These are phyloP conservation scores for Drosophila pseudotalamancana DNA, from an alignment of 2,888 invertebrate species.

Conservation along the genomic window DNA sequence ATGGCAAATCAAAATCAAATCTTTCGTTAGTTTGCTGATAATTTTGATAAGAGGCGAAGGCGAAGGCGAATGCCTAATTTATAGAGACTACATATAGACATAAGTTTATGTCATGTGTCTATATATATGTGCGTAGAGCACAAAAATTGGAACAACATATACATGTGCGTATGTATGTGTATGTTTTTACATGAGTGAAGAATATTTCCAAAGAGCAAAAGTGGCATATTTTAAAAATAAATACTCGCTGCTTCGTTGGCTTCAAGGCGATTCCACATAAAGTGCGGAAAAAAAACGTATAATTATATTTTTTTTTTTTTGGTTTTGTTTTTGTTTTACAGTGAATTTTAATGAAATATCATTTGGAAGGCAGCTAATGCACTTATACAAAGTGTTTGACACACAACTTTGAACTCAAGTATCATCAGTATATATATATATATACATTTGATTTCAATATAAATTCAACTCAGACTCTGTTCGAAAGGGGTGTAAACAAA, in stretches of 20 bases:
- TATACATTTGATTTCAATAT: constrained; percentile 6
- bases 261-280: constrained; percentile 28
- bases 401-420: constrained; percentile 34
- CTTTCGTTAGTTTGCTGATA: constrained; percentile 45
- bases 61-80: constrained; percentile 43
- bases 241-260: constrained; percentile 10
- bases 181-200: not conserved
- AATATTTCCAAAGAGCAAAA: constrained; percentile 42
- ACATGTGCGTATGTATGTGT: not conserved
- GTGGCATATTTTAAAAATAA: constrained; percentile 51
- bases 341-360: constrained; percentile 32
- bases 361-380: constrained; percentile 19
- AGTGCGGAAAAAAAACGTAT: constrained; percentile 26
- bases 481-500: not conserved
- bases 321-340: not conserved
- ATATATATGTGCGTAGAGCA: not conserved
- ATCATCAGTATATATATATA: not conserved
- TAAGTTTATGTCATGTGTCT: not conserved
- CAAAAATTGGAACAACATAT: constrained; percentile 23
- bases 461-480: not conserved
- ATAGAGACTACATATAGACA: constrained; percentile 21
- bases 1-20: constrained; percentile 36
- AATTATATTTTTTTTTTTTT: constrained; percentile 8
- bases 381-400: constrained; percentile 3
- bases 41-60: constrained; percentile 54